These are phyloP conservation scores for Lepidurus apus DNA, from an alignment of 1,140 invertebrate genomes.

Conservation along the genomic window DNA sequence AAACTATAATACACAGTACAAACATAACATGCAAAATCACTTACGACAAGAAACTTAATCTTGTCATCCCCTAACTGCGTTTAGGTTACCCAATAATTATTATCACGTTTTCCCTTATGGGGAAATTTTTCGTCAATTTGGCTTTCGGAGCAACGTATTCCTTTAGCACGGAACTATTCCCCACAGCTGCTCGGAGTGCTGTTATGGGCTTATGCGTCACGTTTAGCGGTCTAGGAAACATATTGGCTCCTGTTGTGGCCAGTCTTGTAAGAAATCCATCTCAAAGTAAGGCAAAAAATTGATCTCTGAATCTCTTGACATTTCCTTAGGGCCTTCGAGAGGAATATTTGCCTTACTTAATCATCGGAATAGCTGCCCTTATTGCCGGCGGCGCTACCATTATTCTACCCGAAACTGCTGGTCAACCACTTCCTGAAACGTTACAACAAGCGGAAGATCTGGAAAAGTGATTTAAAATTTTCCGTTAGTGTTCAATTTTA, in stretches of 20 bases:
- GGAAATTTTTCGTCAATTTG: background rate
- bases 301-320: background rate
- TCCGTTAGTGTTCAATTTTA: background rate
- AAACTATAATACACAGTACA: background rate
- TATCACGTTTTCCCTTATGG: slow-evolving; percentile 14
- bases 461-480: slow-evolving; percentile 2
- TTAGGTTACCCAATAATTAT: background rate
- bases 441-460: slow-evolving; percentile 23
- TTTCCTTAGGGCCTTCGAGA: background rate
- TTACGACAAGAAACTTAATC: background rate
- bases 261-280: background rate
- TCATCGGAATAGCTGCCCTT: slow-evolving; percentile 2
- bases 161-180: slow-evolving; percentile 23
- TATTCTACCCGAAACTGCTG: slow-evolving; percentile 11
- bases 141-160: background rate
- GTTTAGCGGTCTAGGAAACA: background rate
- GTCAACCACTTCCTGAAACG: slow-evolving; percentile 7
- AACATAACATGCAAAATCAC: background rate
- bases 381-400: slow-evolving; percentile 9
- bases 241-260: slow-evolving; percentile 13
- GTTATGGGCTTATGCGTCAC: slow-evolving; percentile 27
- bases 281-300: background rate
- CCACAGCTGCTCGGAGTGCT: slow-evolving; percentile 10
- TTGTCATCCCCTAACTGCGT: background rate
- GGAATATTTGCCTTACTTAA: slow-evolving; percentile 12